Percentiles rank a stretch among this genome's conserved stretches.
These are phyloP conservation scores for Synanceia verrucosa DNA, from an alignment of 2,797 vertebrate species.

Conservation along the genomic window DNA sequence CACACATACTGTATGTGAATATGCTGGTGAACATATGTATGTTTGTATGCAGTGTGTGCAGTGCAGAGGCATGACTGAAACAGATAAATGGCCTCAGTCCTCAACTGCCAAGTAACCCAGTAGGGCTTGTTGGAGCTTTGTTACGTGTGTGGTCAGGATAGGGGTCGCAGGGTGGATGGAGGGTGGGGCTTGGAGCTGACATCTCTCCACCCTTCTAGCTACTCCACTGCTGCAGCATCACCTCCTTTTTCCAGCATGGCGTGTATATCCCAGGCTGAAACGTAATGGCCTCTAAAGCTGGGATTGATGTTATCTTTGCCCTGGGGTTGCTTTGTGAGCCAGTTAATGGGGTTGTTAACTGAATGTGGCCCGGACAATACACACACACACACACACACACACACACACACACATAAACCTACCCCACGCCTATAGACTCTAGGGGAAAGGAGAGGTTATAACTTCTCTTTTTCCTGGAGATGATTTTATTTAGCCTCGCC, in stretches of 20 bases:
- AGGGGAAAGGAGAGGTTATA: constrained; percentile 31
- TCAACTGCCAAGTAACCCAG: constrained; percentile 35
- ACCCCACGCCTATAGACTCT: constrained; percentile 30
- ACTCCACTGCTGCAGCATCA: constrained; percentile 17
- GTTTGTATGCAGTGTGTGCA: constrained; percentile 6
- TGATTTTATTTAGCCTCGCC: constrained; percentile 63
- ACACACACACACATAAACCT: constrained; percentile 11
- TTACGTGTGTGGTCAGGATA: constrained; percentile 12
- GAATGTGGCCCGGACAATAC: constrained; percentile 71
- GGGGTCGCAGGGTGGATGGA: constrained; percentile 7
- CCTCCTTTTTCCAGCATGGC: constrained; percentile 23
- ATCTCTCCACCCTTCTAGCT: constrained; percentile 40
- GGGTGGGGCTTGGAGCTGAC: constrained; percentile 36
- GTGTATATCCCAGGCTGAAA: constrained; percentile 51
- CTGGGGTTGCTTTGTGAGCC: constrained; percentile 74
- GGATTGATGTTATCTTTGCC: constrained; percentile 76
- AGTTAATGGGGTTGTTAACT: constrained; percentile 79
- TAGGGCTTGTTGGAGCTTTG: constrained; percentile 5
- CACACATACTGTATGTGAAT: neutral
- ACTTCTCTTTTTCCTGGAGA: constrained; percentile 54
- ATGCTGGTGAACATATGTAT: neutral
- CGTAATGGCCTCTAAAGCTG: constrained; percentile 70
- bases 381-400: constrained; percentile 31
- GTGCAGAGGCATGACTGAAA: constrained; percentile 33
- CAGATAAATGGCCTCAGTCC: constrained; percentile 55